Percentiles rank a stretch among this genome's conserved stretches.
Evolutionary conservation across 2,797 vertebrate species (phyloP).

Genomic region (Salmo trutta): DNA sequence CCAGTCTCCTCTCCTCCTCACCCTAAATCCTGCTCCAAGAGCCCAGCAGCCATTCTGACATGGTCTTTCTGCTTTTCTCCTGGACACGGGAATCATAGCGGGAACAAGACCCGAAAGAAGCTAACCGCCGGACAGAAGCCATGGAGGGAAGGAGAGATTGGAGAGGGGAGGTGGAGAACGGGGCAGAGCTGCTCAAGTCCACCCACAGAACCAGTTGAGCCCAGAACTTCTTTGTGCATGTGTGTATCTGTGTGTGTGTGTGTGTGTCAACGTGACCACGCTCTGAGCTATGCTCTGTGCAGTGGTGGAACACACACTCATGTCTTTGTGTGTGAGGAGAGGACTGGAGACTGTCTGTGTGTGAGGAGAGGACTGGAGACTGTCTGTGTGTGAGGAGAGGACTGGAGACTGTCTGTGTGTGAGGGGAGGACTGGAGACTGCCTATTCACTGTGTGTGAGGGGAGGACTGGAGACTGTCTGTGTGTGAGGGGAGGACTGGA

Average conservation of each 20-base stretch:
- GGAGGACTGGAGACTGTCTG: too few species aligned
- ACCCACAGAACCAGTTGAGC: constrained; percentile 2
- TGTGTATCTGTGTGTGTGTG: constrained; percentile 5
- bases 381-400: too few species aligned
- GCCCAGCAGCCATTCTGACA: constrained; percentile 62
- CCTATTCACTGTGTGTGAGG: too few species aligned
- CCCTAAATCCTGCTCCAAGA: constrained; percentile 68
- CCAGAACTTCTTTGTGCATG: not conserved
- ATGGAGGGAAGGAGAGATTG: constrained; percentile 42
- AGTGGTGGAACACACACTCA: not conserved
- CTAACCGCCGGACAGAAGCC: constrained; percentile 64
- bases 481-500: too few species aligned
- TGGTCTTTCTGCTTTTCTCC: constrained; percentile 57
- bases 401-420: too few species aligned
- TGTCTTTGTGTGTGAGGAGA: not conserved
- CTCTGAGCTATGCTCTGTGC: not conserved
- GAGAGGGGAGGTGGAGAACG: not conserved
- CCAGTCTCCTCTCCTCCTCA: constrained; percentile 45
- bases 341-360: not conserved
- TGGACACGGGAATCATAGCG: constrained; percentile 58
- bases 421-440: too few species aligned
- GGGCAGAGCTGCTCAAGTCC: not conserved
- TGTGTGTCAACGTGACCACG: not conserved
- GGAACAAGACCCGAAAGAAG: constrained; percentile 66
- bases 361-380: not conserved